Evolutionary conservation across 2,113 vertebrate species (phyloP).

Genomic region (Lophotis ruficrista): DNA sequence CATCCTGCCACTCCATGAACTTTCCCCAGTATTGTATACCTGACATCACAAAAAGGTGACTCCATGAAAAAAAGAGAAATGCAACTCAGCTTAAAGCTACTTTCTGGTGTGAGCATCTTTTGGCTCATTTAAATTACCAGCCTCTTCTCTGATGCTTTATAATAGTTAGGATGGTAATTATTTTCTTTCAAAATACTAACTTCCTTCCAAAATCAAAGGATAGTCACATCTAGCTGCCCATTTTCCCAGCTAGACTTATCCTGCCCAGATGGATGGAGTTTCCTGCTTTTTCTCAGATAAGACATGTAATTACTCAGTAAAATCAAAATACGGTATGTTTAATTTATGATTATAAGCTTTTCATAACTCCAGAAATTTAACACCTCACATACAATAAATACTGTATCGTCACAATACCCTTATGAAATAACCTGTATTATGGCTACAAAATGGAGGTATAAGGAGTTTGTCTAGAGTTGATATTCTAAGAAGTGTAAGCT

Average conservation of each 20-base stretch:
- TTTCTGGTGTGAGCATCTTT: background rate
- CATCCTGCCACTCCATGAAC: background rate
- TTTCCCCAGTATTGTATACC: background rate
- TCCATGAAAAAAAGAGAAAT: background rate
- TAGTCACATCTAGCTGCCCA: background rate
- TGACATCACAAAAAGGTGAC: background rate
- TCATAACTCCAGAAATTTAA: background rate
- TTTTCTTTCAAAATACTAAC: conserved; percentile 7
- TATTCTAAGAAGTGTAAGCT: background rate
- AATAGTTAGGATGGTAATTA: background rate
- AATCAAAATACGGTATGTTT: background rate
- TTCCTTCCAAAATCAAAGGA: background rate
- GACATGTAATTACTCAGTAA: background rate
- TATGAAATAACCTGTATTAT: background rate
- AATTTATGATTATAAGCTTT: background rate
- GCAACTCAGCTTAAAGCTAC: background rate
- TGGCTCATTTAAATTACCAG: background rate
- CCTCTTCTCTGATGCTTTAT: background rate
- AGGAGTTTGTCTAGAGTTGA: background rate
- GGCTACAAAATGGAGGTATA: background rate
- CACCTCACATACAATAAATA: background rate
- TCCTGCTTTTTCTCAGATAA: background rate
- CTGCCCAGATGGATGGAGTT: background rate
- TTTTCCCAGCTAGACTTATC: background rate
- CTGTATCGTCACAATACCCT: background rate